These are phyloP conservation scores for Leptinotarsa haldemani DNA, from an alignment of 2,888 invertebrate species.

Conservation along the genomic window DNA sequence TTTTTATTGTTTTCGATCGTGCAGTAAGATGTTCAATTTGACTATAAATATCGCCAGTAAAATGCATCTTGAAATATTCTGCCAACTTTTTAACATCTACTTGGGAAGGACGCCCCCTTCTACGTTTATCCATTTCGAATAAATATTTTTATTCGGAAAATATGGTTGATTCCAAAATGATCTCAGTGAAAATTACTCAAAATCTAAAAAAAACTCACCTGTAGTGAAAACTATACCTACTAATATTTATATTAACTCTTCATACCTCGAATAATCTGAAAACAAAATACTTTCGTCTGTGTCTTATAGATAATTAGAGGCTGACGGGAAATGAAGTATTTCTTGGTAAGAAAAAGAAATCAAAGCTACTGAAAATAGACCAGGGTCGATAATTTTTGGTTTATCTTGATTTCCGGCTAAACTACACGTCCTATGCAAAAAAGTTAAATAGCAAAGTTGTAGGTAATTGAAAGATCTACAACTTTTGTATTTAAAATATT, in stretches of 20 bases:
- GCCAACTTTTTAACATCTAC: conserved; percentile 4
- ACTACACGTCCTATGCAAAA: too few relatives aligned
- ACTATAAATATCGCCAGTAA: background rate
- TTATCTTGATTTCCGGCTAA: too few relatives aligned
- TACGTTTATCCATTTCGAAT: conserved; percentile 1
- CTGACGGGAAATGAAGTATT: conserved; percentile 1
- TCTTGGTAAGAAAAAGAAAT: background rate
- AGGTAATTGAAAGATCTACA: too few relatives aligned
- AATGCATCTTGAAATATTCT: conserved; percentile 3
- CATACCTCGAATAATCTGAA: conserved; percentile 1
- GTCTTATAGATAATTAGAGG: conserved; percentile 1
- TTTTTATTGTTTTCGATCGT: background rate
- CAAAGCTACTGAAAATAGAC: background rate
- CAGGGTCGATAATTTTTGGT: too few relatives aligned
- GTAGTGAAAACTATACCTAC: background rate
- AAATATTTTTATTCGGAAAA: background rate
- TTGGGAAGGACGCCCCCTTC: background rate
- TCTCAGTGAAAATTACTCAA: background rate
- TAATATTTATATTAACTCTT: background rate
- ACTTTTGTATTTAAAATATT: too few relatives aligned
- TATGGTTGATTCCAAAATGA: background rate
- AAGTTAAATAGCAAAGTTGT: too few relatives aligned
- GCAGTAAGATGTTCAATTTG: background rate
- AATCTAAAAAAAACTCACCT: background rate
- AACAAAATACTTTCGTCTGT: background rate